These are phyloP conservation scores for Drosophila aldrichi DNA, from an alignment of 2,888 invertebrate species.

Conservation along the genomic window DNA sequence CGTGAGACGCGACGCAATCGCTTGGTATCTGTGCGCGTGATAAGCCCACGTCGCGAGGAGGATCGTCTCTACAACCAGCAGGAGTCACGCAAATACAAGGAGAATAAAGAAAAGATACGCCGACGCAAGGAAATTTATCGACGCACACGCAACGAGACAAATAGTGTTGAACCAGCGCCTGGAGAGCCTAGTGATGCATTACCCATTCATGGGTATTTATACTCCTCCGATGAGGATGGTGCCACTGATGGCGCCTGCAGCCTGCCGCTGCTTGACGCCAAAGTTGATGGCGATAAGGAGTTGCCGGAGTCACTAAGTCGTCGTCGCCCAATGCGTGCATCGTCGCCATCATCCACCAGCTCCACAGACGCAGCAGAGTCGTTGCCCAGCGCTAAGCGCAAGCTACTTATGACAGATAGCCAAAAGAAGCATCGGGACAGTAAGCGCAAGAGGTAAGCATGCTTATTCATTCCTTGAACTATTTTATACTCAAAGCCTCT, in stretches of 20 bases:
- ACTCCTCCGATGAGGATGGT: slow-evolving; percentile 53
- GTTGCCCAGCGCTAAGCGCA: slow-evolving; percentile 41
- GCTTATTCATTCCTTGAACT: neutral
- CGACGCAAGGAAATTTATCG: slow-evolving; percentile 85
- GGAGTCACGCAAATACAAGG: slow-evolving; percentile 91
- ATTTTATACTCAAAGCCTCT: neutral
- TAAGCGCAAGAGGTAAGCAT: slow-evolving; percentile 29
- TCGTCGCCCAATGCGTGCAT: slow-evolving; percentile 6
- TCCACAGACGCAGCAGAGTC: slow-evolving; percentile 6
- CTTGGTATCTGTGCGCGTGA: slow-evolving; percentile 88
- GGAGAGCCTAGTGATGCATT: slow-evolving; percentile 32
- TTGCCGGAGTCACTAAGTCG: slow-evolving; percentile 14
- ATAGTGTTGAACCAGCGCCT: neutral
- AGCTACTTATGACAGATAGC: slow-evolving; percentile 31
- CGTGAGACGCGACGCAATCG: slow-evolving; percentile 86
- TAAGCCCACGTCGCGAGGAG: slow-evolving; percentile 92
- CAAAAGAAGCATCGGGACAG: slow-evolving; percentile 54
- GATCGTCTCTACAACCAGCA: slow-evolving; percentile 89
- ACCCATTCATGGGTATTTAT: slow-evolving; percentile 63
- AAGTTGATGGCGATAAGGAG: slow-evolving; percentile 1
- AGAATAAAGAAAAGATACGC: slow-evolving; percentile 92
- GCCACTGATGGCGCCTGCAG: slow-evolving; percentile 5
- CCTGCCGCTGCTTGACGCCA: slow-evolving; percentile 2
- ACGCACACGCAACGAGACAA: slow-evolving; percentile 55
- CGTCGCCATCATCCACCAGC: slow-evolving; percentile 8